phyloP scores from a whole-genome alignment of 2,797 vertebrate genomes.

The Gadopsis bispinosus region DNA sequence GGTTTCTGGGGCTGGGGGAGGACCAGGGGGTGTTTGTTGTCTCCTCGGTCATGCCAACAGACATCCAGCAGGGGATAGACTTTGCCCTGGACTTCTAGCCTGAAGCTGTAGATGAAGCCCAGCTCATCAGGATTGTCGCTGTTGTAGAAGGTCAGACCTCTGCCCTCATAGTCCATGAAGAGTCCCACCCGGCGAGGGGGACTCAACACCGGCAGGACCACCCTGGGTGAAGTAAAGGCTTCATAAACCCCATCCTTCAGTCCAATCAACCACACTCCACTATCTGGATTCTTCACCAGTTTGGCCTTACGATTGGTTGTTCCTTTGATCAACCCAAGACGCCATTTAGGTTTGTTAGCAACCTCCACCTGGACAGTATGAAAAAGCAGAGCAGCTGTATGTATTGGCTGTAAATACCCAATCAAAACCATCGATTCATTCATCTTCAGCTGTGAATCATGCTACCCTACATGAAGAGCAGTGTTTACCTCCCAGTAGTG shows the following conservation, averaged over 20 bases:
- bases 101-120: slow-evolving; percentile 86
- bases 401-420: neutral
- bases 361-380: slow-evolving; percentile 77
- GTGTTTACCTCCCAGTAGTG: slow-evolving; percentile 88
- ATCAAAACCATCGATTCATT: neutral
- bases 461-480: neutral
- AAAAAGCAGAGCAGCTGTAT: neutral
- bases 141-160: slow-evolving; percentile 86
- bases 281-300: slow-evolving; percentile 86
- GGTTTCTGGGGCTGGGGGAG: slow-evolving; percentile 58
- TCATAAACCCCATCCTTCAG: slow-evolving; percentile 88
- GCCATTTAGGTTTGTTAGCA: slow-evolving; percentile 87
- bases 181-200: slow-evolving; percentile 83
- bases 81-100: slow-evolving; percentile 88
- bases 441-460: neutral
- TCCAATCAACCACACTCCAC: slow-evolving; percentile 88
- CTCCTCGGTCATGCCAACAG: slow-evolving; percentile 88
- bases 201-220: slow-evolving; percentile 73
- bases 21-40: slow-evolving; percentile 84
- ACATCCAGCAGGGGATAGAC: slow-evolving; percentile 89
- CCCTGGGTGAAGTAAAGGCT: slow-evolving; percentile 82
- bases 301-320: slow-evolving; percentile 86
- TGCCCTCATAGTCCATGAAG: slow-evolving; percentile 88
- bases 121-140: slow-evolving; percentile 84
- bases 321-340: slow-evolving; percentile 87